A percentile compares a stretch with the other conserved stretches of the same genome.
Conservation (phyloP, 1,140 invertebrate species). For the Theocolax elegans region DNA sequence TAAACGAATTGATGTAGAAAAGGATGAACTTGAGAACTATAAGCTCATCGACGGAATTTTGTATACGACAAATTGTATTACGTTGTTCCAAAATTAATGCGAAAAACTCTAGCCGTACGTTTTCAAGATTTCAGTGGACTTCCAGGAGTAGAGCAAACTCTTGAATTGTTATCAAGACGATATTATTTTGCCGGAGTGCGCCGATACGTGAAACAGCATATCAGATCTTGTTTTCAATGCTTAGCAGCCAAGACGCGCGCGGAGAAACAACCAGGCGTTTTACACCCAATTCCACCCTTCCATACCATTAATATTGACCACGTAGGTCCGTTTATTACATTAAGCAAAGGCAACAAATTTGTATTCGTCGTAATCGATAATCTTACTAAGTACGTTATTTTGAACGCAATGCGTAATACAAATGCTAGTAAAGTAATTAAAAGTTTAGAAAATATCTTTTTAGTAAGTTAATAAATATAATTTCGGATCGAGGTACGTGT, state of each 20-base stretch:
- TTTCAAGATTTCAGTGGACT: background rate
- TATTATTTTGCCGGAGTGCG: background rate
- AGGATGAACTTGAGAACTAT: conserved; percentile 10
- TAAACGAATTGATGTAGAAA: background rate
- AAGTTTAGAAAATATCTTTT: conserved; percentile 28
- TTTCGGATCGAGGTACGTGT: conserved; percentile 49
- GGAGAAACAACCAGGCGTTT: background rate
- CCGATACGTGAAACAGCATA: conserved; percentile 1
- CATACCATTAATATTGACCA: background rate
- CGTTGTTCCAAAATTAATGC: background rate
- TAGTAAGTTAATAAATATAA: conserved; percentile 19
- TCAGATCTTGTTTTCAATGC: background rate
- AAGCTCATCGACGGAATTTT: conserved; percentile 1
- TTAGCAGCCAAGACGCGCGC: background rate
- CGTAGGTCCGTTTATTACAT: background rate
- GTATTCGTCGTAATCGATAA: conserved; percentile 1
- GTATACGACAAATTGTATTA: conserved; percentile 4
- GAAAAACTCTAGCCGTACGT: background rate
- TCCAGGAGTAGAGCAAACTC: background rate
- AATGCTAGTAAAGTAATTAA: background rate
- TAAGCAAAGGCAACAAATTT: conserved; percentile 2
- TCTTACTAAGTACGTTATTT: background rate
- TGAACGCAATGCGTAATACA: background rate
- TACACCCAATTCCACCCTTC: background rate
- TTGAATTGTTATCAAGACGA: background rate